Evolutionary conservation across 2,888 invertebrate species (phyloP), one percentile per base, ranked within the genome.

Genomic region (Caenorhabditis sp.): DNA sequence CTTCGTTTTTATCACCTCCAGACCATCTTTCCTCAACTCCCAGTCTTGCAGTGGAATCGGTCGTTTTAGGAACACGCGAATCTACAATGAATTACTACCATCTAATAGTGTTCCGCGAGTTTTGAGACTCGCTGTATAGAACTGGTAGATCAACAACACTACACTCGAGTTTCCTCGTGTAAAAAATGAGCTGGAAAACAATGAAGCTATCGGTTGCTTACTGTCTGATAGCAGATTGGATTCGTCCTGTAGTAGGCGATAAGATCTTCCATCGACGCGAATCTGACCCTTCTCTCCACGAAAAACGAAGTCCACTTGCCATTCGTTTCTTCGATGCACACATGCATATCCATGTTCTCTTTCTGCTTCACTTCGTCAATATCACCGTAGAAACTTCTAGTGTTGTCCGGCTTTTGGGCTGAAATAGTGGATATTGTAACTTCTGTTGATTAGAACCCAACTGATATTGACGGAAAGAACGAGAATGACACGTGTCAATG

Each of bases 401-500:
- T 24, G 7, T 41, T 58, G 24, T 51, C 64, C 2, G 38, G 58
- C 28, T 72, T 66, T 54, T 56, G 72, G 24, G 54, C 72, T 73
- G 24, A 47, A 74, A 24, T 12, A 10, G 12, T 38, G 2, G 8
- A 6, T 10, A 2, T 38, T 2, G 10, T 38, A 38, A 38, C 6
- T 12, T 38, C n/a, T 12, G 38, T 10, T 10, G 2, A 38, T 47
- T 14, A 26, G 22, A 22, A 16, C 41, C 51, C 49, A 26, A 80
- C 72, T 80, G 28, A 74, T 69, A 49, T 69, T 73, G n/a, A 81
- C 81, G 10, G 75, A 75, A 12, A 75, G 66, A 14, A 75, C 75
- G 0, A 75, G 58, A 58, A 75, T 75, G 35, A 75, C 64, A 56
- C 75, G 75, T 47, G 75, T 58, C 47, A 72, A 19, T 35, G 72